A percentile compares a stretch with the other conserved stretches of the same genome.
Evolutionary conservation across 2,113 vertebrate genomes (phyloP).

Genomic region (Myrmecophaga tridactyla): DNA sequence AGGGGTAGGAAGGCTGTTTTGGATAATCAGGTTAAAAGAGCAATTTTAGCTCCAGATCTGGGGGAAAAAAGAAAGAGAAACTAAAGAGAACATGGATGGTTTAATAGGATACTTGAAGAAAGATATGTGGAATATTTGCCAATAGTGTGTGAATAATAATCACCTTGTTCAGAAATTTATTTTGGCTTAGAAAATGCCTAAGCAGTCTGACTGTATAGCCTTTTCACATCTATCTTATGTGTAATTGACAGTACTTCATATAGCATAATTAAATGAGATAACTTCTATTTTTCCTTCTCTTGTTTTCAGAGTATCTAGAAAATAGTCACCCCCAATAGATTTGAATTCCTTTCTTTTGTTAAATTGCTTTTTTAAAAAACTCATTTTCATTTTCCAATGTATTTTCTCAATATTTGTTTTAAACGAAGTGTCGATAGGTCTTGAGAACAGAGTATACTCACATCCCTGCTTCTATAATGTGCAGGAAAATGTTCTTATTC

Average conservation of each 20-base stretch:
- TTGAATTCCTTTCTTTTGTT: constrained; percentile 51
- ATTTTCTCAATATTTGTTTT: constrained; percentile 47
- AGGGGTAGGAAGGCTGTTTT: neutral
- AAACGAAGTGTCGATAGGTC: neutral
- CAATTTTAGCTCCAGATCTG: neutral
- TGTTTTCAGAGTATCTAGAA: constrained; percentile 18
- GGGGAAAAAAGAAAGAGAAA: neutral
- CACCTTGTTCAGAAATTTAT: neutral
- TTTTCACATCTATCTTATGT: neutral
- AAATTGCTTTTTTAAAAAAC: constrained; percentile 53
- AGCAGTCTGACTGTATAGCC: neutral
- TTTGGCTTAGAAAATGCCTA: neutral
- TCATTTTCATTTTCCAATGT: constrained; percentile 13
- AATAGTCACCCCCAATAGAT: constrained; percentile 19
- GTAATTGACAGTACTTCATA: constrained; percentile 18
- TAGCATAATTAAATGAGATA: constrained; percentile 24
- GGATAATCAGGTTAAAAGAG: neutral
- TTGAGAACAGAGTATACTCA: neutral
- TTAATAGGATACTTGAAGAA: neutral
- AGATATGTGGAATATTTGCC: neutral
- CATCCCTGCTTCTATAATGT: neutral
- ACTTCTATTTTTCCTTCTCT: neutral
- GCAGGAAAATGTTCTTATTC: neutral
- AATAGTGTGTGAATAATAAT: neutral
- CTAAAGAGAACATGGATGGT: neutral